phyloP scores from a whole-genome alignment of 2,113 vertebrate species.

The Chrysemys picta region DNA sequence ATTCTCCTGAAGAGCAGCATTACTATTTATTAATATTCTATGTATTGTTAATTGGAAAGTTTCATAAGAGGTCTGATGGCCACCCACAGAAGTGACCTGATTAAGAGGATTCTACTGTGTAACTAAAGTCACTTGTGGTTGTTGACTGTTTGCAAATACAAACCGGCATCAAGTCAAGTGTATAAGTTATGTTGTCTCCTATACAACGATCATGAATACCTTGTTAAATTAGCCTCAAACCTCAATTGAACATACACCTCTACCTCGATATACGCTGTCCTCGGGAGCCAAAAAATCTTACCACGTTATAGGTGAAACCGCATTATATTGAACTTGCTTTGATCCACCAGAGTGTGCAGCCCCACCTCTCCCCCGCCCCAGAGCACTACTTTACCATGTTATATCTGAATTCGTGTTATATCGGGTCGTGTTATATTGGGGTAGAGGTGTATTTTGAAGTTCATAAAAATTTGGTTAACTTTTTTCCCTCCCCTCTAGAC shows the following conservation, averaged over 20 bases:
- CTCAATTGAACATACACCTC: not conserved
- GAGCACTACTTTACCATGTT: no score
- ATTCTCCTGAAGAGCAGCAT: no score
- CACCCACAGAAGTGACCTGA: not conserved
- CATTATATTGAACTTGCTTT: no score
- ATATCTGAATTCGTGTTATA: no score
- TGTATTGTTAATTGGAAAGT: not conserved
- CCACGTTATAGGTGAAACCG: no score
- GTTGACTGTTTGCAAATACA: not conserved
- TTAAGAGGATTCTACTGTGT: not conserved
- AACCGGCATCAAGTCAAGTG: not conserved
- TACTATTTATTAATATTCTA: not conserved
- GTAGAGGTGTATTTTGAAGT: not conserved
- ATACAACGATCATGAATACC: not conserved
- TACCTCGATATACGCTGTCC: no score
- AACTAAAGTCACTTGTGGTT: not conserved
- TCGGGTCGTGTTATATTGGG: no score
- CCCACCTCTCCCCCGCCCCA: no score
- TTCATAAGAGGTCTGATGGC: not conserved
- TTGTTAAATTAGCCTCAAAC: not conserved
- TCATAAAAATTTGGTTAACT: not conserved
- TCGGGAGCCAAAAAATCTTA: no score
- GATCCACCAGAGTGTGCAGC: no score
- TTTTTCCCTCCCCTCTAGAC: not conserved
- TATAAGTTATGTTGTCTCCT: not conserved